Conservation (phyloP, 1,140 invertebrate genomes). For the Tetraneura akinire region DNA sequence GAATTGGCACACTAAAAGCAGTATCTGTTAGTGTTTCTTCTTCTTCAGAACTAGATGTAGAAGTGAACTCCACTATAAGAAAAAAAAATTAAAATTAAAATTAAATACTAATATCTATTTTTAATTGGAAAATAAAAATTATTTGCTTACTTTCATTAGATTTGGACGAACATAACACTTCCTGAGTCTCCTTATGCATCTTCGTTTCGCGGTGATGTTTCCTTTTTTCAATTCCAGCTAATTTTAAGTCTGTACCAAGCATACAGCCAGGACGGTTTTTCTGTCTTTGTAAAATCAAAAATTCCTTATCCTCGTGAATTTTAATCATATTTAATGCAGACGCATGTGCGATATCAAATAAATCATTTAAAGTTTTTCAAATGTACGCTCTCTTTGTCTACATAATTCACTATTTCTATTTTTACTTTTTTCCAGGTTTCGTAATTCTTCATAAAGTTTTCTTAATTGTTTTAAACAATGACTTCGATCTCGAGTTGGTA, state of each 20-base stretch:
- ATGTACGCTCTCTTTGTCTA: conserved; percentile 16
- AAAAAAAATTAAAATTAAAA: too few relatives aligned
- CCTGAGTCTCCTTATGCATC: too few relatives aligned
- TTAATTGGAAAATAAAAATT: too few relatives aligned
- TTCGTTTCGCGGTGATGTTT: not conserved
- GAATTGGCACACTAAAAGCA: too few relatives aligned
- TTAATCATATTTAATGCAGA: conserved; percentile 52
- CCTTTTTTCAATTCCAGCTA: not conserved
- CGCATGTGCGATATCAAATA: conserved; percentile 56
- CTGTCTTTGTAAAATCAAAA: conserved; percentile 52
- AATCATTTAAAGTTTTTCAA: conserved; percentile 53
- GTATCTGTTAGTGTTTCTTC: too few relatives aligned
- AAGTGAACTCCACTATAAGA: too few relatives aligned
- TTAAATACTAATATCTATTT: too few relatives aligned
- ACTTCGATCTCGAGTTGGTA: not conserved
- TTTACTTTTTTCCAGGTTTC: not conserved
- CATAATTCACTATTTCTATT: not conserved
- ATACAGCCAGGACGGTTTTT: conserved; percentile 22
- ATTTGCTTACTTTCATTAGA: too few relatives aligned
- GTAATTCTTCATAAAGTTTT: not conserved
- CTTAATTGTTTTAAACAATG: not conserved
- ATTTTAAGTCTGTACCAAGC: conserved; percentile 11
- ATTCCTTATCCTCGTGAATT: conserved; percentile 52
- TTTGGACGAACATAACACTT: too few relatives aligned
- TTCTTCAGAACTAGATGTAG: too few relatives aligned